Evolutionary conservation across 2,888 invertebrate species (phyloP).

Genomic region (Chymomyza procnemis): DNA sequence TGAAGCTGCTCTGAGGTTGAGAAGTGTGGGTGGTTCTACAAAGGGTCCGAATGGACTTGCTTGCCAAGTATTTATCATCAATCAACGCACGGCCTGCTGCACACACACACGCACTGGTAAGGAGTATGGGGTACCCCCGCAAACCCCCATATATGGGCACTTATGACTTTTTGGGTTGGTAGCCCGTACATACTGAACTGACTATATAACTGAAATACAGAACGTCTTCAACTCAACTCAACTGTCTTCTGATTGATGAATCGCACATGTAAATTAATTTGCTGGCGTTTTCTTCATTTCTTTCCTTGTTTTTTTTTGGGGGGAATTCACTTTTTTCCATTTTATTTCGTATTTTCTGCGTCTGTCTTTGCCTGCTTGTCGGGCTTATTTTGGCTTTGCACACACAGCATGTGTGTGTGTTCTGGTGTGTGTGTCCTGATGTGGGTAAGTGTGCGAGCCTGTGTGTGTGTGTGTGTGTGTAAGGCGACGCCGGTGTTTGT

Average conservation of each 20-base stretch:
- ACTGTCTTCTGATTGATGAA: conserved; percentile 66
- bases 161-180: conserved; percentile 60
- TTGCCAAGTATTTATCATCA: conserved; percentile 66
- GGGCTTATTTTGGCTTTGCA: conserved; percentile 48
- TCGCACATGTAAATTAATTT: conserved; percentile 74
- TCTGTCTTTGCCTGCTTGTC: conserved; percentile 47
- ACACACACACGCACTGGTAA: conserved; percentile 23
- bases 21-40: background rate
- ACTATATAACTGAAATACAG: background rate
- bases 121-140: background rate
- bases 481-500: conserved; percentile 55
- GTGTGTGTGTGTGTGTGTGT: background rate
- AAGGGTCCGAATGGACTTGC: background rate
- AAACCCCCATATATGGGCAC: conserved; percentile 36
- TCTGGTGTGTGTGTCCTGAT: background rate
- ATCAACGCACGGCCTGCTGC: conserved; percentile 60
- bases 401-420: background rate
- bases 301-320: conserved; percentile 45
- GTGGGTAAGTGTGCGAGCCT: conserved; percentile 8
- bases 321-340: background rate
- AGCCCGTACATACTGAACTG: background rate
- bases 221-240: background rate
- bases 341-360: background rate
- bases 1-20: conserved; percentile 35
- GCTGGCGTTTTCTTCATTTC: conserved; percentile 69